These are phyloP conservation scores for Theocolax elegans DNA, from an alignment of 1,140 invertebrate genomes.

Conservation along the genomic window DNA sequence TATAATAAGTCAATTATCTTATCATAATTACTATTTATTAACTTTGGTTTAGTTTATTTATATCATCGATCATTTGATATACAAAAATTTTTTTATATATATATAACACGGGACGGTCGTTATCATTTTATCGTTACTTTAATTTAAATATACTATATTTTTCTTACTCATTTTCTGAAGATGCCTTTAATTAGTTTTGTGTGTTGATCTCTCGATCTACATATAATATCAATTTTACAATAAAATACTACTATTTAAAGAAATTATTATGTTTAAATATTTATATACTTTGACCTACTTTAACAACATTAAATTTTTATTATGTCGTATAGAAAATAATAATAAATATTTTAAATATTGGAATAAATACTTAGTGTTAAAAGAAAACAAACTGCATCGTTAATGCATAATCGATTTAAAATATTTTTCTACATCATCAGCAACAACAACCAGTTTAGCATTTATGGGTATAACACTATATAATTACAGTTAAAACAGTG, in stretches of 20 bases:
- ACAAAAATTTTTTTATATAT: slow-evolving; percentile 36
- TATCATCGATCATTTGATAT: background rate
- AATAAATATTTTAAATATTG: too few relatives aligned
- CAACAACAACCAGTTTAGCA: too few relatives aligned
- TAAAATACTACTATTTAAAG: too few relatives aligned
- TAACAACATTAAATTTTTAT: background rate
- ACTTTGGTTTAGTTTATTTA: background rate
- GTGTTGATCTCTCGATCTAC: background rate
- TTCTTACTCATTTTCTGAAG: background rate
- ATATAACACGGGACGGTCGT: slow-evolving; percentile 42
- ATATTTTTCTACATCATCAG: too few relatives aligned
- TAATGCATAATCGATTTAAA: too few relatives aligned
- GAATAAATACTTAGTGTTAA: too few relatives aligned
- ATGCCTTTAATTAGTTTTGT: background rate
- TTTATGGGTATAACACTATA: too few relatives aligned
- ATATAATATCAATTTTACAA: slow-evolving; percentile 12
- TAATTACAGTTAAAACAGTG: too few relatives aligned
- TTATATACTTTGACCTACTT: too few relatives aligned
- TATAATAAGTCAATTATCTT: too few relatives aligned
- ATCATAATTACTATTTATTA: background rate
- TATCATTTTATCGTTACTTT: slow-evolving; percentile 23
- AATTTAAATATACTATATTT: background rate
- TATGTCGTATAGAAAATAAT: background rate
- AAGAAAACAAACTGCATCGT: too few relatives aligned
- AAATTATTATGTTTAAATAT: background rate